These are phyloP conservation scores for Teleopsis dalmanni DNA, from an alignment of 1,140 invertebrate genomes.

Conservation along the genomic window DNA sequence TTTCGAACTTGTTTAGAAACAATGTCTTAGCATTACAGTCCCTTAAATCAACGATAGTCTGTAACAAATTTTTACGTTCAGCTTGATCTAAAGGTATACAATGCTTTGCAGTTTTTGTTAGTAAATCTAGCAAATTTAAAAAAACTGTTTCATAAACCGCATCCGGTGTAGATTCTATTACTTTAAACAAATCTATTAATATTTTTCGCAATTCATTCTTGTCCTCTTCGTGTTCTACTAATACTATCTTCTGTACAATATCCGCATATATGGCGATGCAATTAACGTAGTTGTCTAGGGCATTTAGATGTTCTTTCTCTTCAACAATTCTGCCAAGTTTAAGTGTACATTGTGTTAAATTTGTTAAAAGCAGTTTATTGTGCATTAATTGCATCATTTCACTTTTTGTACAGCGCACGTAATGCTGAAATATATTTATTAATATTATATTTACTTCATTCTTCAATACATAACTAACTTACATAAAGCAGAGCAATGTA, in stretches of 20 bases:
- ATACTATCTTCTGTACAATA: slow-evolving; percentile 12
- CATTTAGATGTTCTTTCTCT: slow-evolving; percentile 12
- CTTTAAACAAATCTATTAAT: slow-evolving; percentile 14
- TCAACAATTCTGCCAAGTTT: slow-evolving; percentile 11
- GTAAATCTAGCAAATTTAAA: slow-evolving; percentile 8
- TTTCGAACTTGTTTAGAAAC: slow-evolving; percentile 14
- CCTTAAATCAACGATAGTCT: slow-evolving; percentile 10
- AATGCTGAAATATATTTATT: slow-evolving; percentile 9
- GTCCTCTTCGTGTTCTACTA: slow-evolving; percentile 6
- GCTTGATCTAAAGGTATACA: slow-evolving; percentile 10
- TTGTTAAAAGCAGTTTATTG: slow-evolving; percentile 11
- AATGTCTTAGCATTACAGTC: slow-evolving; percentile 15
- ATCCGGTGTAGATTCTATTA: slow-evolving; percentile 11
- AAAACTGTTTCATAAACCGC: slow-evolving; percentile 16
- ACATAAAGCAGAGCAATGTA: slow-evolving; percentile 17
- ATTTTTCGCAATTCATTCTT: slow-evolving; percentile 12
- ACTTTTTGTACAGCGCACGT: slow-evolving; percentile 18
- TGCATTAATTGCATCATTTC: slow-evolving; percentile 17
- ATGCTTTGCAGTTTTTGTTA: slow-evolving; percentile 12
- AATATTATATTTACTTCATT: neutral
- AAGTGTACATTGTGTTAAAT: slow-evolving; percentile 15
- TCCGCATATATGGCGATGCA: slow-evolving; percentile 12
- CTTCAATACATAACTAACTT: neutral
- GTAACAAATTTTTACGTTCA: slow-evolving; percentile 4
- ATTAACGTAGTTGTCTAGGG: slow-evolving; percentile 14